Percentiles rank a stretch among this genome's conserved stretches.
Conservation (phyloP, 2,888 invertebrate genomes). For the Diarsia brunnea region DNA sequence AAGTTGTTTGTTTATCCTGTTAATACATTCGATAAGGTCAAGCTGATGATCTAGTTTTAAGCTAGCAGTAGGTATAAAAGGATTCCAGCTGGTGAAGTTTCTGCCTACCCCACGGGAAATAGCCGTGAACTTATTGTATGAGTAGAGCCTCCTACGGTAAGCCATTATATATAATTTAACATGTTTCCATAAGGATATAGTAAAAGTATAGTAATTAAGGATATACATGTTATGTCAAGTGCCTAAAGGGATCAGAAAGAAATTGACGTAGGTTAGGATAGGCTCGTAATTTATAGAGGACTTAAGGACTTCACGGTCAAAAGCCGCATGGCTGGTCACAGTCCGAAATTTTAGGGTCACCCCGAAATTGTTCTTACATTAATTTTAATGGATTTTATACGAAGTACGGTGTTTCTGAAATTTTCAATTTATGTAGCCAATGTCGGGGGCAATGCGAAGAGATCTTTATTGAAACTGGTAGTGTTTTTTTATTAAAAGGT, state of each 20-base stretch:
- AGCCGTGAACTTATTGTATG: neutral
- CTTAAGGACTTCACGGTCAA: constrained; percentile 66
- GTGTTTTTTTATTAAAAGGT: neutral
- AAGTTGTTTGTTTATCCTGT: neutral
- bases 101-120: neutral
- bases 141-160: neutral
- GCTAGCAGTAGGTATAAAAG: neutral
- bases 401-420: constrained; percentile 11
- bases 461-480: neutral
- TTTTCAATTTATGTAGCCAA: constrained; percentile 26
- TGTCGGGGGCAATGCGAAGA: neutral
- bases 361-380: constrained; percentile 50
- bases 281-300: constrained; percentile 75
- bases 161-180: neutral
- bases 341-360: constrained; percentile 16
- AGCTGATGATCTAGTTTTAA: neutral
- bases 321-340: constrained; percentile 31
- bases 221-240: neutral
- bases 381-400: constrained; percentile 35
- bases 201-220: neutral
- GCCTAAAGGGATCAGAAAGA: constrained; percentile 49
- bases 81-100: neutral
- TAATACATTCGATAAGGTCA: neutral
- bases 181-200: neutral
- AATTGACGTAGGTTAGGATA: constrained; percentile 61